Conservation (phyloP, 2,888 invertebrate genomes). For the Dasysyrphus albostriatus region DNA sequence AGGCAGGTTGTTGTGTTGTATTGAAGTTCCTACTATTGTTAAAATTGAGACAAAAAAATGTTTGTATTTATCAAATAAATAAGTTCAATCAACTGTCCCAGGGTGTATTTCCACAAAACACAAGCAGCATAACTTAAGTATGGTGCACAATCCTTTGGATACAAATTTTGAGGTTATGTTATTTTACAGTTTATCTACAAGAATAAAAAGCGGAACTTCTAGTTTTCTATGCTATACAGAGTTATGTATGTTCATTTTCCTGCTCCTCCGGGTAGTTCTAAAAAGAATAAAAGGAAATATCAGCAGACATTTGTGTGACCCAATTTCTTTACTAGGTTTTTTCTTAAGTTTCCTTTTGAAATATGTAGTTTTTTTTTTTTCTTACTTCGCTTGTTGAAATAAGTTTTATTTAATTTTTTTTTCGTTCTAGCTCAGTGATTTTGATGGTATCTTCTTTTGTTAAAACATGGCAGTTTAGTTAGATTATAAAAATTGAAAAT, state of each 20-base stretch:
- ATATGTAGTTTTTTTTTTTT: no score
- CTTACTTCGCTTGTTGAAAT: not conserved
- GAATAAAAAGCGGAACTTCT: not conserved
- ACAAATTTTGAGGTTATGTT: not conserved
- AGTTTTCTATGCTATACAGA: not conserved
- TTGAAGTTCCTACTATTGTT: no score
- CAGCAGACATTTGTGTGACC: conserved; percentile 63
- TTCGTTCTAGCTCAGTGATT: not conserved
- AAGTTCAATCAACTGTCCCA: no score
- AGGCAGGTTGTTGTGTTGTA: no score
- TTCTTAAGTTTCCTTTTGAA: no score
- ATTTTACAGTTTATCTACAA: not conserved
- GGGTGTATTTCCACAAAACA: not conserved
- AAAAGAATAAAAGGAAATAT: conserved; percentile 65
- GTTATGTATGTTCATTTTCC: not conserved
- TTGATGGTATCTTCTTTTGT: conserved; percentile 14
- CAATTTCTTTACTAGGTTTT: conserved; percentile 29
- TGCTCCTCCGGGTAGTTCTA: conserved; percentile 24
- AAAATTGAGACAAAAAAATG: no score
- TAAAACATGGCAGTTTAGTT: conserved; percentile 1
- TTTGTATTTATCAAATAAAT: no score
- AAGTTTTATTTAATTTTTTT: not conserved
- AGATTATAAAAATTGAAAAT: not conserved
- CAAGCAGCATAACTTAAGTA: not conserved
- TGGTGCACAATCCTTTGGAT: not conserved